phyloP scores from a whole-genome alignment of 2,888 invertebrate genomes.

The Didymodactylos carnosus region DNA sequence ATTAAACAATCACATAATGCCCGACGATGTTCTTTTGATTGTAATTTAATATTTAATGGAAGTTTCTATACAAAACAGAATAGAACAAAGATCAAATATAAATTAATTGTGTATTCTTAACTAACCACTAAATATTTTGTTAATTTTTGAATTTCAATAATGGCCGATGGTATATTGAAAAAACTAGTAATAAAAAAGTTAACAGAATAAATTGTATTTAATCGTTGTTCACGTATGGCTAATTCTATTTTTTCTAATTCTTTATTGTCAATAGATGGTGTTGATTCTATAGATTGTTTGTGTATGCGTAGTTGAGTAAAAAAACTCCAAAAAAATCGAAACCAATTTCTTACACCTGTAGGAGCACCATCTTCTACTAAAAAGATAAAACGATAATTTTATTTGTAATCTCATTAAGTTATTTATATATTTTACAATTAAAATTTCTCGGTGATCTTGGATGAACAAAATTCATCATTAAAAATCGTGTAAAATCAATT shows the following conservation, averaged over 20 bases:
- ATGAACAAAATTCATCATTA: conserved; percentile 69
- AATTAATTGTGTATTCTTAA: too few relatives aligned
- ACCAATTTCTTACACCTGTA: background rate
- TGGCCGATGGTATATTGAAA: background rate
- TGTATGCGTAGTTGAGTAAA: background rate
- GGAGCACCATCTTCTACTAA: background rate
- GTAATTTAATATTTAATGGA: background rate
- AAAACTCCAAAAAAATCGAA: background rate
- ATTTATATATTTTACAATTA: too few relatives aligned
- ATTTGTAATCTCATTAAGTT: too few relatives aligned
- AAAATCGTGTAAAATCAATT: conserved; percentile 65
- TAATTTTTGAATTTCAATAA: background rate
- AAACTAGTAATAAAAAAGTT: background rate
- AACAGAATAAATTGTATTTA: background rate
- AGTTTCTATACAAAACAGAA: background rate
- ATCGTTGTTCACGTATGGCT: background rate
- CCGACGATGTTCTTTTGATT: background rate
- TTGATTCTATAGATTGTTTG: background rate
- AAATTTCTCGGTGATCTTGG: conserved; percentile 66
- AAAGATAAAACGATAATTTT: background rate
- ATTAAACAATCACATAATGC: background rate
- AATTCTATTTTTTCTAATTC: background rate
- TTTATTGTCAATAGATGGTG: background rate
- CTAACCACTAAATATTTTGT: too few relatives aligned
- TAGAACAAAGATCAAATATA: too few relatives aligned